Evolutionary conservation across 2,797 vertebrate species (phyloP), one percentile per base, ranked within the genome.

Genomic region (Danio jaintianensis): DNA sequence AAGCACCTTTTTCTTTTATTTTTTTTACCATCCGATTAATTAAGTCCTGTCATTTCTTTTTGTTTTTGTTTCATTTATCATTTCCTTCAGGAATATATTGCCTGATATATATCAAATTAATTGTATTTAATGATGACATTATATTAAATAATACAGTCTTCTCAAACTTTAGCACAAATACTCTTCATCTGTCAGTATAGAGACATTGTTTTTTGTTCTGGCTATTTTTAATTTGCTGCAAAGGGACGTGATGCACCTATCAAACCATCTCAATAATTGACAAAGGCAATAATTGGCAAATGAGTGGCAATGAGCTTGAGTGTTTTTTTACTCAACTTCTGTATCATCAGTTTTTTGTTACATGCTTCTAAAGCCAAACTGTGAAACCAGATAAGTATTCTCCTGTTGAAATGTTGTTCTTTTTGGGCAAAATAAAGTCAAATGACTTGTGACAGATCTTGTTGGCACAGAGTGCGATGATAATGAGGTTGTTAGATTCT

Each of bases 371-470:
- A 59, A 74, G 16, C 22, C 22, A 3, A 22, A 11, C 36, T 48
- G 20, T 43, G 18, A 10, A n/a, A 66, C 10, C 56, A 50, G 56
- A 70, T 40, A 70, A 53, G 29, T 12, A n/a, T 55, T 36, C 29
- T 43, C 18, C 6, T 55, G 48, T 66, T 77, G 15, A 77, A 77
- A 43, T 67, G 40, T 67, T 56, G 42, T 45, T 48, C 13, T 53
- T 55, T 9, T 29, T 43, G 13, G 29, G 16, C 45, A 78, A 56
- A 69, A 59, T 45, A 43, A 76, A 77, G 59, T 64, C 40, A 66
- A 78, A 68, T 58, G 64, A 40, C 76, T 50, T 70, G 64, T 70
- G 76, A 78, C 55, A 50, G 76, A 62, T 78, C 66, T 61, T 78
- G 59, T 80, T 58, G 79, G 58, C 22, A 18, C 10, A 84, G 61